phyloP scores from a whole-genome alignment of 2,888 invertebrate genomes.

The Ennomos fuscantarius region DNA sequence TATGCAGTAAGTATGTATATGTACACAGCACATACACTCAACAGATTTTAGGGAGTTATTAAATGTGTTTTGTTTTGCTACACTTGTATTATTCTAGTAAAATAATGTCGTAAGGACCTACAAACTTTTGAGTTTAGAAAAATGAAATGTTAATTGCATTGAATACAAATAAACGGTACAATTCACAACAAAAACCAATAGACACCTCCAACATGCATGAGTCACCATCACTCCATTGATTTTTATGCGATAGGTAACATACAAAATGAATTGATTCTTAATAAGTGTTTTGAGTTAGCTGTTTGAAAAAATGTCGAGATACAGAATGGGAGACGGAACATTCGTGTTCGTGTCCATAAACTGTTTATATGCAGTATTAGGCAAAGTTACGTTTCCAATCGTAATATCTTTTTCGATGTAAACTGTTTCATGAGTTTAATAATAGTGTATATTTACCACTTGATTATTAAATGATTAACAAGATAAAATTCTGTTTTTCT shows the following conservation, averaged over 20 bases:
- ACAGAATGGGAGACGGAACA: no score
- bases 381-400: neutral
- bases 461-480: conserved; percentile 10
- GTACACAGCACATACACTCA: no score
- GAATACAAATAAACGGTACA: neutral
- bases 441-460: conserved; percentile 18
- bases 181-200: conserved; percentile 8
- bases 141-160: no score
- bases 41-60: no score
- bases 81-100: no score
- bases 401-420: neutral
- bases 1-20: neutral
- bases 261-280: neutral
- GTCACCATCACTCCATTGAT: conserved; percentile 23
- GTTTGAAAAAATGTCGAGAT: no score
- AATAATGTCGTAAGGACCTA: no score
- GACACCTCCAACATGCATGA: conserved; percentile 14
- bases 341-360: conserved; percentile 1
- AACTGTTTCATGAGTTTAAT: neutral
- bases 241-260: conserved; percentile 1
- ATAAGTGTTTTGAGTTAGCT: no score
- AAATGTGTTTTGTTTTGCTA: no score
- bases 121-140: neutral
- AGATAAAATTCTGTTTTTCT: conserved; percentile 3
- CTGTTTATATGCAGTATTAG: conserved; percentile 1